Percentiles rank a stretch among this genome's conserved stretches.
Evolutionary conservation across 2,888 invertebrate species (phyloP).

Genomic region (Chloromyia formosa): DNA sequence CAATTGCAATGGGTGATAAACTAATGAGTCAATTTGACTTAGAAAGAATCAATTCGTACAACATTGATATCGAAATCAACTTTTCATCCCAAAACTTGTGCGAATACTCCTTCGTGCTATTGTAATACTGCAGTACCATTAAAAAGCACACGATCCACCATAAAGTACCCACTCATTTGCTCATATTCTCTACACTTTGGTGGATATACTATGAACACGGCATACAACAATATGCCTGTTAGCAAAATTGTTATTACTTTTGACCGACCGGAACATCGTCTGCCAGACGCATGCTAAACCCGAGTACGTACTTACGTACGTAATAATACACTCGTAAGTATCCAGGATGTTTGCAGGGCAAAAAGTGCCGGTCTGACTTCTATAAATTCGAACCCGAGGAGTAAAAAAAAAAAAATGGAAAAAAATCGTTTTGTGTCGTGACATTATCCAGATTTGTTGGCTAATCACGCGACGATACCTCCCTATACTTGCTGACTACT

Average conservation of each 20-base stretch:
- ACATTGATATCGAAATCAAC: no score
- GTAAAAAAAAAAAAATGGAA: neutral
- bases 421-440: constrained; percentile 40
- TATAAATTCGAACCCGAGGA: no score
- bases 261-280: constrained; percentile 31
- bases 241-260: neutral
- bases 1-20: no score
- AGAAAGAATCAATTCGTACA: no score
- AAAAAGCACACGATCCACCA: constrained; percentile 22
- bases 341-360: constrained; percentile 35
- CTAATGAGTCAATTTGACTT: no score
- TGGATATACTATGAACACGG: neutral
- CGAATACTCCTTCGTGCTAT: neutral
- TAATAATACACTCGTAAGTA: constrained; percentile 23
- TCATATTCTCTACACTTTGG: constrained; percentile 30
- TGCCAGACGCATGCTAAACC: constrained; percentile 41
- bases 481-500: no score
- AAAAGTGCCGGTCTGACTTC: constrained; percentile 18
- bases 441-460: constrained; percentile 32
- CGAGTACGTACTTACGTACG: constrained; percentile 2
- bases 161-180: constrained; percentile 34
- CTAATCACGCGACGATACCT: constrained; percentile 34
- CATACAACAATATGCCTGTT: neutral
- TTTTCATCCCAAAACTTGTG: no score
- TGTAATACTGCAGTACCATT: neutral